Evolutionary conservation across 2,113 vertebrate species (phyloP), one percentile per base, ranked within the genome.

Genomic region (Proteles cristata): DNA sequence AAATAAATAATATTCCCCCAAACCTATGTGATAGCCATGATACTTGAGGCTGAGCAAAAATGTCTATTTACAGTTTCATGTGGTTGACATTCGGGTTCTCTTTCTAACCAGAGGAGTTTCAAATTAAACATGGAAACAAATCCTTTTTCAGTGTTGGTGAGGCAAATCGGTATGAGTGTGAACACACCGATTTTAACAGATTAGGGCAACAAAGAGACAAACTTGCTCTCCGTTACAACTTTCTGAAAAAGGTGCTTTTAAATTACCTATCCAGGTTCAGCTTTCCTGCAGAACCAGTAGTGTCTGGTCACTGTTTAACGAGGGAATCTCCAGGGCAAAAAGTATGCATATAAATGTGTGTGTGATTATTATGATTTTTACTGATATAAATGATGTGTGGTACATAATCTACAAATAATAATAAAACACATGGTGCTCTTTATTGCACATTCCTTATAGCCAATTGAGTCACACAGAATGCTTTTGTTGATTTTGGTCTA

Each of bases 41-140:
- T 73, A 48, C 17, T 85, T 73, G 26, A 87, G 39, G 45, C 4
- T 55, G 83, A 83, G 55, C 48, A 74, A 33, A 81, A 45, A 35
- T 43, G 77, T 50, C 50, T 53, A 1, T n/a, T 77, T 68, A 53
- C 1, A 61, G 31, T 74, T 58, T 55, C 12, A 9, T 94, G 88
- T 87, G 48, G 5, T 16, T 92, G 76, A 88, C 31, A 33, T 81
- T n/a, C 48, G 33, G 25, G 21, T 85, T 97, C 50, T 88, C 61
- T 96, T 90, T 83, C 69, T 45, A 86, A 68, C 4, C 77, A 31
- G 89, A 94, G 45, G 76, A 66, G 28, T 91, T 86, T 83, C 86
- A 43, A 83, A 71, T 81, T 73, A 50, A 88, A 92, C 82, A 63
- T 76, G 45, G 81, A 87, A 94, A 83, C 26, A 82, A 87, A 94